A percentile compares a stretch with the other conserved stretches of the same genome.
These are phyloP conservation scores for Vollenhovia emeryi DNA, from an alignment of 1,140 invertebrate genomes.

Conservation along the genomic window DNA sequence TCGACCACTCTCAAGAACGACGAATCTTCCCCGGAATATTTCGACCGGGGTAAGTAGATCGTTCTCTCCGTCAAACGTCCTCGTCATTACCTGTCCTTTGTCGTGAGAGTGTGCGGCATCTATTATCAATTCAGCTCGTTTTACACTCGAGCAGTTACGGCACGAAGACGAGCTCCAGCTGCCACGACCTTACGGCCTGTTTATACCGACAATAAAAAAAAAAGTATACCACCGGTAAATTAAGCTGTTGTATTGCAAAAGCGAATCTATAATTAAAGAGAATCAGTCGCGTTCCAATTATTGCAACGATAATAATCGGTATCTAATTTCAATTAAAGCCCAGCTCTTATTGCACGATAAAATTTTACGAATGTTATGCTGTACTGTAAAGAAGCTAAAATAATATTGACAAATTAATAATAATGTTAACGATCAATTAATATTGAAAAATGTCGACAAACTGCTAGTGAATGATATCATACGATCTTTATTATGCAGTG, in stretches of 20 bases:
- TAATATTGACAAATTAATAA: not conserved
- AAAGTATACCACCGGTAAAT: constrained; percentile 8
- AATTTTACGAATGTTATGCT: not conserved
- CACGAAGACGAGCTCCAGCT: not conserved
- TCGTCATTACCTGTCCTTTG: not conserved
- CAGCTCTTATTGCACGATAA: not conserved
- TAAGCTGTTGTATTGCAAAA: not conserved
- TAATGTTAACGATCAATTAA: not conserved
- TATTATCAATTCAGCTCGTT: constrained; percentile 62
- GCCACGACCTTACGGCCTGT: not conserved
- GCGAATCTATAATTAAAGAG: not conserved
- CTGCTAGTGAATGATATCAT: not conserved
- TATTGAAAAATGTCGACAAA: constrained; percentile 12
- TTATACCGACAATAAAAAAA: constrained; percentile 30
- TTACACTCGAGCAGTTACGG: constrained; percentile 58
- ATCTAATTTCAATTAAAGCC: not conserved
- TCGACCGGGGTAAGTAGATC: constrained; percentile 52
- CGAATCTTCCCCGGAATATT: constrained; percentile 49
- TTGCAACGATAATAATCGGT: not conserved
- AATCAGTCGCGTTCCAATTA: not conserved
- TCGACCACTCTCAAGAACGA: constrained; percentile 15
- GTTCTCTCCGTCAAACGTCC: not conserved
- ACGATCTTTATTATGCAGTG: not conserved
- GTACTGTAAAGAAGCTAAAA: not conserved
- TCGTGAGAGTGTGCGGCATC: constrained; percentile 9